Conservation (phyloP, 2,888 invertebrate species). For the Phytoseiulus persimilis region DNA sequence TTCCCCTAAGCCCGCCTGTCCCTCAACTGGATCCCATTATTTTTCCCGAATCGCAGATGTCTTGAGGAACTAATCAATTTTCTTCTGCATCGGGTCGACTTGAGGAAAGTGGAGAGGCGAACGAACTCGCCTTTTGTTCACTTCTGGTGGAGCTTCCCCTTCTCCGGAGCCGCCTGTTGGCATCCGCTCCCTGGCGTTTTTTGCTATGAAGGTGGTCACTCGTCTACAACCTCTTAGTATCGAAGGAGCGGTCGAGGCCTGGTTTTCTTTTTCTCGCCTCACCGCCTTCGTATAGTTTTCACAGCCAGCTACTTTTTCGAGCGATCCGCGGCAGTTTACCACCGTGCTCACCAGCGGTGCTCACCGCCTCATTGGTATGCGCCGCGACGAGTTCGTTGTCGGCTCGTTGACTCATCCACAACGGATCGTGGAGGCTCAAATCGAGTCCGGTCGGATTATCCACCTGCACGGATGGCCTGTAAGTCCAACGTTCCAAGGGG, state of each 20-base stretch:
- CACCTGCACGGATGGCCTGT: too few species aligned
- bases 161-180: neutral
- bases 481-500: too few species aligned
- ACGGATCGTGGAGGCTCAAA: neutral
- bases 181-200: too few species aligned
- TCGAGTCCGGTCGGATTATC: neutral
- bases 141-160: neutral
- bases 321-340: neutral
- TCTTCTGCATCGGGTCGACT: neutral
- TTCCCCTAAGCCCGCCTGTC: neutral
- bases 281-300: neutral
- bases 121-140: neutral
- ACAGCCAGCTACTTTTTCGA: neutral
- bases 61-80: constrained; percentile 5
- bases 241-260: too few species aligned
- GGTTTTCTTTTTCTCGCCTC: too few species aligned
- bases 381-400: neutral
- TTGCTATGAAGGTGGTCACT: neutral
- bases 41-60: neutral
- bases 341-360: neutral
- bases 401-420: neutral
- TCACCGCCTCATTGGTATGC: neutral
- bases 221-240: too few species aligned
- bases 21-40: neutral
- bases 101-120: neutral